Conservation (phyloP, 2,797 vertebrate species). For the Pseudocheirus occidentalis region DNA sequence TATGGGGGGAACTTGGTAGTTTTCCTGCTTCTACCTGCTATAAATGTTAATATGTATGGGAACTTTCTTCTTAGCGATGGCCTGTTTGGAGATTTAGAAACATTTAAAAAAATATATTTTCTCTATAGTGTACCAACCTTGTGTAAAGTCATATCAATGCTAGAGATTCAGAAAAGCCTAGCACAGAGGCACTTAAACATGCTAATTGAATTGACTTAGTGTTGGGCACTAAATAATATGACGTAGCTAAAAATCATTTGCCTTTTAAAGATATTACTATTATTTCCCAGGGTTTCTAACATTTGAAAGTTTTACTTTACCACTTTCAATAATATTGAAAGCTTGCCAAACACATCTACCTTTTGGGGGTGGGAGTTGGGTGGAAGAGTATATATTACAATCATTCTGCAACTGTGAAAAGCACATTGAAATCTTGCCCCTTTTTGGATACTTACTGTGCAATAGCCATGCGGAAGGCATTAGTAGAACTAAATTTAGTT, state of each 20-base stretch:
- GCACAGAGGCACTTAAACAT: background rate
- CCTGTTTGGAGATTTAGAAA: background rate
- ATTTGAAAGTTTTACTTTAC: background rate
- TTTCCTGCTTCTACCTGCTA: too few relatives aligned
- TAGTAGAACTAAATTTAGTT: conserved; percentile 9
- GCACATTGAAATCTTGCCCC: background rate
- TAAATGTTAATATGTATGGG: background rate
- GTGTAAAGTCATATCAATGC: background rate
- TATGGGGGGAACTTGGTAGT: too few relatives aligned
- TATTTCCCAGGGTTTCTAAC: background rate
- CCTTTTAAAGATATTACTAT: background rate
- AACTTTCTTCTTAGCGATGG: background rate
- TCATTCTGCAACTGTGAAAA: background rate
- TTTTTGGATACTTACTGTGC: background rate
- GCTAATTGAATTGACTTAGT: background rate
- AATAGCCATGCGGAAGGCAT: background rate
- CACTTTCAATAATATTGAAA: background rate
- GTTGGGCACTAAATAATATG: background rate
- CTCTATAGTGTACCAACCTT: background rate
- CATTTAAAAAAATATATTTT: background rate
- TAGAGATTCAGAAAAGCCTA: background rate
- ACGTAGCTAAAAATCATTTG: background rate
- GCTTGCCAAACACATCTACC: background rate
- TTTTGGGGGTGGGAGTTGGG: background rate
- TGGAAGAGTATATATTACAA: background rate